Evolutionary conservation across 2,797 vertebrate species (phyloP).

Genomic region (Danio aesculapii): DNA sequence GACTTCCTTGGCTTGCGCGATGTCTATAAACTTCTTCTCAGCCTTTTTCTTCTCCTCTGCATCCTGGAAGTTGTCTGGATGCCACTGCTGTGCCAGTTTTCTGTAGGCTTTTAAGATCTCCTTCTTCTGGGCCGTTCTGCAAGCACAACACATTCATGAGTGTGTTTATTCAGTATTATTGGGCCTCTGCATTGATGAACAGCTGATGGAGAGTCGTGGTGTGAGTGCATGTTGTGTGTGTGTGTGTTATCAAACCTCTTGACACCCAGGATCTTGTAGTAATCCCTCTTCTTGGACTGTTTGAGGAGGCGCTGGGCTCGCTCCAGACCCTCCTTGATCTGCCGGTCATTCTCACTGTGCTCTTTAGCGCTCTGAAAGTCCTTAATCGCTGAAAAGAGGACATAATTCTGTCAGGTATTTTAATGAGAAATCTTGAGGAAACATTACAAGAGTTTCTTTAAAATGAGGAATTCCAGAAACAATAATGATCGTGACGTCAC

Average conservation of each 20-base stretch:
- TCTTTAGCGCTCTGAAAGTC: conserved; percentile 92
- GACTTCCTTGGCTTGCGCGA: conserved; percentile 98
- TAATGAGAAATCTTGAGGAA: background rate
- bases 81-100: conserved; percentile 96
- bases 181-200: background rate
- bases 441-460: background rate
- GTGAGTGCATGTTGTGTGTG: too few species aligned
- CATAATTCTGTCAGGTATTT: background rate
- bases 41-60: conserved; percentile 94
- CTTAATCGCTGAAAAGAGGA: conserved; percentile 83
- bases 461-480: too few species aligned
- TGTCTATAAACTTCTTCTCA: conserved; percentile 98
- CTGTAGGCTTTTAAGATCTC: conserved; percentile 98
- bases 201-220: background rate
- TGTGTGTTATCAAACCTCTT: conserved; percentile 85
- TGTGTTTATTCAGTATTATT: background rate
- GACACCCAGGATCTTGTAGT: conserved; percentile 98
- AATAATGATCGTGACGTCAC: too few species aligned
- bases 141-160: conserved; percentile 6
- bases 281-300: conserved; percentile 95
- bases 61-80: conserved; percentile 97
- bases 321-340: conserved; percentile 93
- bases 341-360: conserved; percentile 90
- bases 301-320: conserved; percentile 93
- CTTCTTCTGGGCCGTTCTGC: conserved; percentile 94